These are phyloP conservation scores for Caenorhabditis zanzibari DNA, from an alignment of 2,888 invertebrate species.

Conservation along the genomic window DNA sequence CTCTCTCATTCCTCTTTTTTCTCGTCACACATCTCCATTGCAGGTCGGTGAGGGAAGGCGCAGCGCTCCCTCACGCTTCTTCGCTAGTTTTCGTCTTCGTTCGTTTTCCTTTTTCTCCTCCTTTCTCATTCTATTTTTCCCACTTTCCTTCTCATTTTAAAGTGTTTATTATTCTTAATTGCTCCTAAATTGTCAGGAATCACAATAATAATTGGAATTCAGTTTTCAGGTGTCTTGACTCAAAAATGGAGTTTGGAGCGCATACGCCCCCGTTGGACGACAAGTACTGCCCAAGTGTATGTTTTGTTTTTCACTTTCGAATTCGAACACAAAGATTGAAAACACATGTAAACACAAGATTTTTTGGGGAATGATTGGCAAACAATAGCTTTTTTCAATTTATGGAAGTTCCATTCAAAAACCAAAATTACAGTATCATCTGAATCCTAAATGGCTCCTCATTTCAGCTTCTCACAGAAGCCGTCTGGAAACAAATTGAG, in stretches of 20 bases:
- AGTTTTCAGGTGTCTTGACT: background rate
- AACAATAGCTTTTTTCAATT: too few species aligned
- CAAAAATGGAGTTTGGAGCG: conserved; percentile 24
- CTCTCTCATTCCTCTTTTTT: conserved; percentile 6
- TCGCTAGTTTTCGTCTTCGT: conserved; percentile 26
- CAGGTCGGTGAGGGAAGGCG: conserved; percentile 1
- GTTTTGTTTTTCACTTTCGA: background rate
- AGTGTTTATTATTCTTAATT: background rate
- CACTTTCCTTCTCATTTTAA: conserved; percentile 12
- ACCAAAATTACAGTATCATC: background rate
- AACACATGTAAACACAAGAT: background rate
- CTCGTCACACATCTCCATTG: conserved; percentile 33
- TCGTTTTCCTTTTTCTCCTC: conserved; percentile 17
- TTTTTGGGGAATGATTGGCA: background rate
- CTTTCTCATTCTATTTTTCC: conserved; percentile 10
- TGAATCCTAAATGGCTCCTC: too few species aligned
- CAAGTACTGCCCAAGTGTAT: conserved; percentile 24
- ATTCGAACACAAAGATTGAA: background rate
- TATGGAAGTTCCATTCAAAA: too few species aligned
- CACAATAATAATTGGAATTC: background rate
- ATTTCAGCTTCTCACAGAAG: conserved; percentile 21
- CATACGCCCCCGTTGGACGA: conserved; percentile 22
- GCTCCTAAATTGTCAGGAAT: background rate
- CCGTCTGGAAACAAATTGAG: conserved; percentile 28
- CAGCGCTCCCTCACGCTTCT: conserved; percentile 34